Base-by-base conservation (phyloP, 2,888 invertebrate genomes). In the Rhaphigaster nebulosa region DNA sequence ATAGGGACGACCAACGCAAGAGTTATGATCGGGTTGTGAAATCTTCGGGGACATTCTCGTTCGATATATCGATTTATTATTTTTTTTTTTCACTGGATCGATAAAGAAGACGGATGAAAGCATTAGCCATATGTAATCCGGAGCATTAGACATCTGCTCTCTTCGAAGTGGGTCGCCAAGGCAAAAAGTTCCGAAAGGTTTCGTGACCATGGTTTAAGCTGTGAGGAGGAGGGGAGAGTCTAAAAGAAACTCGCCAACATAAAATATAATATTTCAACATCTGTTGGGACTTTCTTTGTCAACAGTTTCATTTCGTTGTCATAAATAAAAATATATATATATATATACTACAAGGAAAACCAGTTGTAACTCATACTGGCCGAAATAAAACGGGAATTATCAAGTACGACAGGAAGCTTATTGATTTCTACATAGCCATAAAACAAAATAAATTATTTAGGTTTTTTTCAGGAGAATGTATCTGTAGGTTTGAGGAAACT, bases 221-320 rank as follows among this genome's bases (percentile, higher is more conserved):
- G 1, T 0, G 26, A 76, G 34, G 76, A 76, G 76, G 76, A 8
- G 60, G n/a, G 10, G 1, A 2, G 0, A 13, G 45, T 1, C 6
- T 10, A 84, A 84, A 84, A 84, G 34, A 38, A 38, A 84, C 84
- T 45, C 41, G 41, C 38, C 5, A 80, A 23, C 23, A 23, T 45
- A 45, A 84, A 84, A 84, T 84, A 84, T 41, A 13, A 84, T 60
- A n/a, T 84, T 41, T 84, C 45, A 84, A 41, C 41, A 45, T 84
- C 45, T 84, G 45, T 23, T 5, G 41, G 23, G 23, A 23, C 45
- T 84, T 84, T 84, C 41, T 41, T 84, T 84, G 41, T 65, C 65
- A 65, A 29, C 65, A 29, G 29, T 65, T 65, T 29, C 65, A 65
- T 65, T 65, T 29, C 29, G 13, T 29, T 15, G 65, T 15, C 65